phyloP scores from a whole-genome alignment of 2,797 vertebrate genomes.

The Momotus momota region DNA sequence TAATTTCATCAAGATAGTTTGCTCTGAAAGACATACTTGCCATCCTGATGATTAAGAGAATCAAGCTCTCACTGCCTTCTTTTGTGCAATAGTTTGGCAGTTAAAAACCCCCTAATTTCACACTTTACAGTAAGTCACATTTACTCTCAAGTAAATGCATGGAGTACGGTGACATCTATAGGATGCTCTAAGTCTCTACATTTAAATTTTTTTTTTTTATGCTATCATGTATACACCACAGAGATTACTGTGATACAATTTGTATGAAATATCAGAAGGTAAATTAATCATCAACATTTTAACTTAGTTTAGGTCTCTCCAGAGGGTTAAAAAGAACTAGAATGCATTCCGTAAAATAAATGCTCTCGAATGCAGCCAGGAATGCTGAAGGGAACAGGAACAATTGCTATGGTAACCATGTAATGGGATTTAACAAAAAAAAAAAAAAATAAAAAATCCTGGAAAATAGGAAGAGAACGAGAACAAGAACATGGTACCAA shows the following conservation, averaged over 20 bases:
- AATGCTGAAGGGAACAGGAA: conserved; percentile 36
- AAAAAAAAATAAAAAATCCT: background rate
- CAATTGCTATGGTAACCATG: conserved; percentile 76
- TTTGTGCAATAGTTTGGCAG: conserved; percentile 34
- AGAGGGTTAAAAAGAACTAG: conserved; percentile 23
- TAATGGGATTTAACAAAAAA: background rate
- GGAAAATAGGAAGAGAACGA: background rate
- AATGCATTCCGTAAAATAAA: conserved; percentile 43
- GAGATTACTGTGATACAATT: conserved; percentile 6
- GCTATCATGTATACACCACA: background rate
- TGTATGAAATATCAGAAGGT: conserved; percentile 18
- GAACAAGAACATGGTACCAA: background rate
- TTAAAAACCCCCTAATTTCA: background rate
- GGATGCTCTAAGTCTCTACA: conserved; percentile 53
- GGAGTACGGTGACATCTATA: conserved; percentile 80
- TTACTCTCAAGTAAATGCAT: conserved; percentile 13
- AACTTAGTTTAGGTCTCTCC: background rate
- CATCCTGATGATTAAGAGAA: background rate
- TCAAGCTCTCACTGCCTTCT: background rate
- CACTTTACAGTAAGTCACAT: background rate
- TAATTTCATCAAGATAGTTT: background rate
- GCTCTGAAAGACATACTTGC: background rate
- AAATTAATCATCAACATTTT: conserved; percentile 45
- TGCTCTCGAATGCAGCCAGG: conserved; percentile 6
- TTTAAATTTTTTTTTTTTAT: background rate